Evolutionary conservation across 2,888 invertebrate genomes (phyloP).

Genomic region (Apamea epomidion): DNA sequence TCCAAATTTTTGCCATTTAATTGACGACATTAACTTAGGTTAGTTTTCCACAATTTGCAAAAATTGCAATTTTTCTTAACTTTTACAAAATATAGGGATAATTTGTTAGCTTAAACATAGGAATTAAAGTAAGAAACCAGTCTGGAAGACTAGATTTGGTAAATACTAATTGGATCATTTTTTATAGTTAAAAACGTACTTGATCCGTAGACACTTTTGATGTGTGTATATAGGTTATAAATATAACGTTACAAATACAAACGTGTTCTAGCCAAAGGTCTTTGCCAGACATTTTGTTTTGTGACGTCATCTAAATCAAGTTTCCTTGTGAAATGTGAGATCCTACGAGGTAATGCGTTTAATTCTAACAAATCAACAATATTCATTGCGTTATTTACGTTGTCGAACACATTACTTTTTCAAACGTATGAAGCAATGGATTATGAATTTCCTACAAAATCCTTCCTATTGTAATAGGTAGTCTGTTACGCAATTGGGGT

Average conservation of each 20-base stretch:
- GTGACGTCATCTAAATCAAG: constrained; percentile 19
- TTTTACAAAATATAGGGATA: too few relatives aligned
- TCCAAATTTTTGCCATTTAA: too few relatives aligned
- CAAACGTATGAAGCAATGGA: not conserved
- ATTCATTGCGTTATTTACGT: not conserved
- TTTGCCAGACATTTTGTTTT: not conserved
- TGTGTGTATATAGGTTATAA: constrained; percentile 26
- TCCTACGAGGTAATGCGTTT: not conserved
- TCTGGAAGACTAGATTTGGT: too few relatives aligned
- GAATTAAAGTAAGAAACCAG: too few relatives aligned
- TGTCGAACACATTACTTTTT: not conserved
- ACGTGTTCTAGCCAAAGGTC: constrained; percentile 9
- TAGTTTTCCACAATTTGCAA: too few relatives aligned
- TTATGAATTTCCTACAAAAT: not conserved
- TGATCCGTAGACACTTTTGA: too few relatives aligned
- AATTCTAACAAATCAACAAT: not conserved
- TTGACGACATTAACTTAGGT: too few relatives aligned
- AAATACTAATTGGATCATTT: too few relatives aligned
- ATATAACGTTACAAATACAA: constrained; percentile 4
- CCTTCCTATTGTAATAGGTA: not conserved
- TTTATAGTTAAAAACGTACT: too few relatives aligned
- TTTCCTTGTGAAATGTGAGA: not conserved
- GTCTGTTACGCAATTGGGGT: not conserved
- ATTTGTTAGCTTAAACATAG: too few relatives aligned
- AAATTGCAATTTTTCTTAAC: too few relatives aligned